A percentile compares a stretch with the other conserved stretches of the same genome.
phyloP scores from a whole-genome alignment of 1,140 invertebrate genomes.

The Tyrophagus putrescentiae region DNA sequence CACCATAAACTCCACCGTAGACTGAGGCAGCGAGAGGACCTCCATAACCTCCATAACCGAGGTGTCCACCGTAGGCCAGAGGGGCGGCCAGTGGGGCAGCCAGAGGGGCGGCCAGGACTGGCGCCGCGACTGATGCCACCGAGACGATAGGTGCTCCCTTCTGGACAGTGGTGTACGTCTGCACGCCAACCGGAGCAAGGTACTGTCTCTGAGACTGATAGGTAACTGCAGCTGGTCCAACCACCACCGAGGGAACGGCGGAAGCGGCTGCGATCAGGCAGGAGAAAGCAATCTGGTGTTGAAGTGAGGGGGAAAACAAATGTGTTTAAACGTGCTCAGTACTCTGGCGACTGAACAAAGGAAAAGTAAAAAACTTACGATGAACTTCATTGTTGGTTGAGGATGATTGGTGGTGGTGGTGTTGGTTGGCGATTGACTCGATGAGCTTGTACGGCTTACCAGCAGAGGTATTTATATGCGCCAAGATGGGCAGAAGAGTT shows the following conservation, averaged over 20 bases:
- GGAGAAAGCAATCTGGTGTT: constrained; percentile 3
- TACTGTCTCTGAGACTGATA: neutral
- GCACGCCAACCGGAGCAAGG: neutral
- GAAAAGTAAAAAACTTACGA: constrained; percentile 9
- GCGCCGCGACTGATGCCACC: neutral
- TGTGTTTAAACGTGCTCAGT: neutral
- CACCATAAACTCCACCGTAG: neutral
- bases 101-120: neutral
- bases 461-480: no score
- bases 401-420: neutral
- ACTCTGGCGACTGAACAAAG: neutral
- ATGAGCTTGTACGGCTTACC: no score
- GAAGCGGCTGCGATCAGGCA: neutral
- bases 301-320: neutral
- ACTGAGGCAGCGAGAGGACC: neutral
- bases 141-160: neutral
- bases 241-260: neutral
- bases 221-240: neutral
- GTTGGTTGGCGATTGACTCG: no score
- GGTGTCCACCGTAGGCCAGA: neutral
- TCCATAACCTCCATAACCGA: neutral
- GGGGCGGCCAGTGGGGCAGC: constrained; percentile 9
- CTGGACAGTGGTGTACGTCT: neutral
- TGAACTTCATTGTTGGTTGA: neutral
- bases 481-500: no score